Conservation (phyloP, 2,797 vertebrate genomes). For the Knipowitschia caucasica region DNA sequence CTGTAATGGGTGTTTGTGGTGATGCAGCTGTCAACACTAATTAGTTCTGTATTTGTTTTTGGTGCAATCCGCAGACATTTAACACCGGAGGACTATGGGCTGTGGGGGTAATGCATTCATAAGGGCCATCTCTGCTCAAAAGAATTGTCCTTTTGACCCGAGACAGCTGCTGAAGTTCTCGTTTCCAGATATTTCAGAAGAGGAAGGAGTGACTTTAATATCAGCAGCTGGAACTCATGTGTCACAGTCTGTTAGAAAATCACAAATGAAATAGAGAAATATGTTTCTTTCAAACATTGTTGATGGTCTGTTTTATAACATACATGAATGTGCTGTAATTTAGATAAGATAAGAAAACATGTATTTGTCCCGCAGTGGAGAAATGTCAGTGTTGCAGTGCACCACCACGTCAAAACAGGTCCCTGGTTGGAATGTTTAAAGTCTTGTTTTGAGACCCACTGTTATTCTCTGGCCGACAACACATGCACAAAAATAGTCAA, state of each 20-base stretch:
- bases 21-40: constrained; percentile 7
- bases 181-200: constrained; percentile 45
- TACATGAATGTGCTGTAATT: too few species aligned
- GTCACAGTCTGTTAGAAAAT: constrained; percentile 24
- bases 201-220: constrained; percentile 38
- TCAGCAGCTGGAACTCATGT: constrained; percentile 28
- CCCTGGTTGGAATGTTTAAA: too few species aligned
- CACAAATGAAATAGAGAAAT: background rate
- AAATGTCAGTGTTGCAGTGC: too few species aligned
- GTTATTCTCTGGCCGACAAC: too few species aligned
- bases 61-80: constrained; percentile 5
- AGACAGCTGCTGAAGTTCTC: constrained; percentile 32
- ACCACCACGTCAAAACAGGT: too few species aligned
- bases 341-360: too few species aligned
- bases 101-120: constrained; percentile 7
- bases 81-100: constrained; percentile 2
- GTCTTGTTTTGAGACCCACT: too few species aligned
- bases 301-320: too few species aligned
- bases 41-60: constrained; percentile 11
- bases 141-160: constrained; percentile 27
- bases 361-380: too few species aligned
- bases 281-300: too few species aligned
- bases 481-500: too few species aligned
- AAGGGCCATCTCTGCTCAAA: constrained; percentile 8
- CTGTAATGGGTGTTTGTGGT: constrained; percentile 1